Evolutionary conservation across 2,113 vertebrate genomes (phyloP), one percentile per base, ranked within the genome.

Genomic region (Daboia siamensis): DNA sequence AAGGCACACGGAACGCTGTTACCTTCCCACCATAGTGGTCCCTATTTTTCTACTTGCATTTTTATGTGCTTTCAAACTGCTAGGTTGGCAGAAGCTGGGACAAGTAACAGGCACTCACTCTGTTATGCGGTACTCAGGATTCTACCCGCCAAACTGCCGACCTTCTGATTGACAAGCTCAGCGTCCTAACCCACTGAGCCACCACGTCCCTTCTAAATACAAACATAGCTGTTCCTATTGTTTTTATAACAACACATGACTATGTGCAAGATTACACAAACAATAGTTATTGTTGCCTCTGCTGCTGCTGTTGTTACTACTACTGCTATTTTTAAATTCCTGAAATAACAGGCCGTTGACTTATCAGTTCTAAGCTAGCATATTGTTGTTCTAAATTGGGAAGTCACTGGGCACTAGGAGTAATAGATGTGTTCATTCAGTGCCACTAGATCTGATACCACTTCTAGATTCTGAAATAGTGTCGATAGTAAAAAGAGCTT

Each of bases 271-370:
- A 3, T 69, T 69, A 69, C n/a, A n/a, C 4, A n/a, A 69, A 69
- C 61, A 69, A 69, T n/a, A 69, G 29, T 69, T 69, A 69, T 69
- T n/a, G 15, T n/a, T 13, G n/a, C 29, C 90, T 89, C 93, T 94
- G 90, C 80, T 87, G 91, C 80, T 51, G 48, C 94, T 89, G 56
- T 39, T 86, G 8, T 89, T 51, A n/a, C 8, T 64, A 90, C 91
- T 94, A 90, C 74, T 86, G 90, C 94, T 80, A 55, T 93, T 93
- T 74, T 21, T 2, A 93, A 89, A 61, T 89, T n/a, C 1, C 3
- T 46, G 69, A 17, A 93, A 57, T 1, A 4, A 26, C 69, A 54
- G 3, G 4, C 59, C 12, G 15, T 12, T 21, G 91, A 84, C 88
- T 89, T 85, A 57, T 24, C 56, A 61, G 57, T 59, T 59, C 23